Base-by-base conservation (phyloP, 2,888 invertebrate species). In the Drosophila leonis region DNA sequence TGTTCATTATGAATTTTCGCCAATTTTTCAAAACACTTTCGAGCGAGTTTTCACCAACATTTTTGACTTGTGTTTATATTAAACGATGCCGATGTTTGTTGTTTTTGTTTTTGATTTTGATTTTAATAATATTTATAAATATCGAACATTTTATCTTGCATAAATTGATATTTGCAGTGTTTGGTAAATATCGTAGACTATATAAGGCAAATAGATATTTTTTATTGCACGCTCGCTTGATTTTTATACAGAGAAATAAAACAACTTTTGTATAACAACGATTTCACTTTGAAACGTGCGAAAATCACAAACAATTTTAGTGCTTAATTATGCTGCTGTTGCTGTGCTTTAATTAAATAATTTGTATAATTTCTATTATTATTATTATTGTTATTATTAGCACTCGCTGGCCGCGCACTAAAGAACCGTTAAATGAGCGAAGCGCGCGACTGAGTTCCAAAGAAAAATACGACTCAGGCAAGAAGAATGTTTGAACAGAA, bases 231-330 rank as follows among this genome's bases (percentile, higher is more conserved):
- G 20, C 33, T 75, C 49, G 71, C 65, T 75, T 71, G 65, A 65
- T 61, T 65, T 74, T 69, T 35, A 20, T 35, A 42, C 18, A 31
- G 29, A 1, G 29, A 49, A 31, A 20, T 20, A 55, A 33, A 61
- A 59, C 52, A 49, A 13, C 39, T 39, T 54, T 18, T 29, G 51
- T 67, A 39, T 55, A 56, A 33, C 39, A 39, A 44, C 60, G 55
- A 75, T 77, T 77, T 79, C 80, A 70, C 80, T 79, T 75, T 49
- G 39, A 37, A 75, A 65, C 67, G 64, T 65, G 46, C 63, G 55
- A 59, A 57, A 67, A 67, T 60, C 75, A 68, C 63, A 68, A 44
- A 68, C 54, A 57, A 66, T 72, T 75, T 56, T 4, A 42, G 2
- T 44, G 55, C 39, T 37, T 59, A 67, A 68, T 68, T 73, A 76